Evolutionary conservation across 2,113 vertebrate genomes (phyloP).

Genomic region (Romanogobio albipinnatus): DNA sequence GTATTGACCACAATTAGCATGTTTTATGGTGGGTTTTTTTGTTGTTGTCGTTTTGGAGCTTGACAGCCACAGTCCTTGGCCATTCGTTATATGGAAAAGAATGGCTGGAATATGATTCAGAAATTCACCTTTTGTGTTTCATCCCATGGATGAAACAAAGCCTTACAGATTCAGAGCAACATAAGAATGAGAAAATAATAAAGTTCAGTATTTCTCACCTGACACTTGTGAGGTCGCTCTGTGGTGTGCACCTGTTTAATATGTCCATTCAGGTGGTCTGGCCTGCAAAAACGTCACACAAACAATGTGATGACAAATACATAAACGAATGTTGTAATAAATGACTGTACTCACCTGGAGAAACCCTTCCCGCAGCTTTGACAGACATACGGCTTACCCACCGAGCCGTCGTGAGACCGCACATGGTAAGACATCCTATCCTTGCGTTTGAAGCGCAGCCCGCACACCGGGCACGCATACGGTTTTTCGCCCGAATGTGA

Average conservation of each 20-base stretch:
- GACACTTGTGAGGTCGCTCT: constrained; percentile 99
- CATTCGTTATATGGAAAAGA: neutral
- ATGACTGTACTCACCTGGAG: constrained; percentile 86
- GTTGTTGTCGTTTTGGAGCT: neutral
- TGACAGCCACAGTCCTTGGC: neutral
- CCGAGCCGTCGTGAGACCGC: constrained; percentile 95
- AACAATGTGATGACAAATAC: neutral
- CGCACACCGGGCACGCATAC: constrained; percentile 96
- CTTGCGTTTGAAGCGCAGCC: constrained; percentile 95
- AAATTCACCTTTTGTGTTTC: neutral
- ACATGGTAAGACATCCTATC: constrained; percentile 99
- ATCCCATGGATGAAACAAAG: neutral
- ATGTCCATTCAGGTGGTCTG: constrained; percentile 97
- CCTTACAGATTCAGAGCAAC: neutral
- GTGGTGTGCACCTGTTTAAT: constrained; percentile 99
- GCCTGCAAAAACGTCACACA: constrained; percentile 75
- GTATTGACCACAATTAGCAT: neutral
- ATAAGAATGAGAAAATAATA: neutral
- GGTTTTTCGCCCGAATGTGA: constrained; percentile 98
- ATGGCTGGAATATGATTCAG: neutral
- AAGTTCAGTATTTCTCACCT: constrained; percentile 79
- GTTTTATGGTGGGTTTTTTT: neutral
- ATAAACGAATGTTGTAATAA: neutral
- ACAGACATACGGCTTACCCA: constrained; percentile 98
- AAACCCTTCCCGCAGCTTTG: constrained; percentile 99